phyloP scores from a whole-genome alignment of 2,888 invertebrate genomes.

The Zeuzera pyrina region DNA sequence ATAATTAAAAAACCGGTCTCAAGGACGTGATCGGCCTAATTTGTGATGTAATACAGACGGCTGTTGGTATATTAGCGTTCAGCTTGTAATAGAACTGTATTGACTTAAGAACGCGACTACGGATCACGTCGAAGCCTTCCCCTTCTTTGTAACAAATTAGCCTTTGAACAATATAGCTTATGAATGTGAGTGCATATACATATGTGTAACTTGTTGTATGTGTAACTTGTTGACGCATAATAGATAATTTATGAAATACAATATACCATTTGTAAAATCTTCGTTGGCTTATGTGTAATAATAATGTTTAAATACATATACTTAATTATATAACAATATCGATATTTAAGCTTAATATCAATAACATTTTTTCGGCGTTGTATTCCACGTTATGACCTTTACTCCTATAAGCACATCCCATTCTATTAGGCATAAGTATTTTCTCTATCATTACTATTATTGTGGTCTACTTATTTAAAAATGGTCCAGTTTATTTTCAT shows the following conservation, averaged over 20 bases:
- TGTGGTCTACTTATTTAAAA: too few species aligned
- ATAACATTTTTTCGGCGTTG: too few species aligned
- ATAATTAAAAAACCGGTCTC: too few species aligned
- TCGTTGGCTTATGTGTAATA: constrained; percentile 50
- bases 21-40: constrained; percentile 24
- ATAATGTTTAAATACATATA: constrained; percentile 3
- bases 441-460: too few species aligned
- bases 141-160: constrained; percentile 31
- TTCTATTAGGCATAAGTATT: constrained; percentile 52
- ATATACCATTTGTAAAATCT: constrained; percentile 38
- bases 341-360: too few species aligned
- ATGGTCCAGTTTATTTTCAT: too few species aligned
- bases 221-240: constrained; percentile 66
- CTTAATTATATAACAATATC: too few species aligned
- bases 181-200: constrained; percentile 35
- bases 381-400: too few species aligned
- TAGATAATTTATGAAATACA: constrained; percentile 38
- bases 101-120: constrained; percentile 50
- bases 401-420: too few species aligned
- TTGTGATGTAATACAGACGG: constrained; percentile 30
- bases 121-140: constrained; percentile 43
- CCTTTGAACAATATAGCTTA: constrained; percentile 41
- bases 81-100: constrained; percentile 55
- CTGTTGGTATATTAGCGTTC: constrained; percentile 29
- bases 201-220: constrained; percentile 21